Conservation (phyloP, 2,888 invertebrate genomes). For the Homarus gammarus region DNA sequence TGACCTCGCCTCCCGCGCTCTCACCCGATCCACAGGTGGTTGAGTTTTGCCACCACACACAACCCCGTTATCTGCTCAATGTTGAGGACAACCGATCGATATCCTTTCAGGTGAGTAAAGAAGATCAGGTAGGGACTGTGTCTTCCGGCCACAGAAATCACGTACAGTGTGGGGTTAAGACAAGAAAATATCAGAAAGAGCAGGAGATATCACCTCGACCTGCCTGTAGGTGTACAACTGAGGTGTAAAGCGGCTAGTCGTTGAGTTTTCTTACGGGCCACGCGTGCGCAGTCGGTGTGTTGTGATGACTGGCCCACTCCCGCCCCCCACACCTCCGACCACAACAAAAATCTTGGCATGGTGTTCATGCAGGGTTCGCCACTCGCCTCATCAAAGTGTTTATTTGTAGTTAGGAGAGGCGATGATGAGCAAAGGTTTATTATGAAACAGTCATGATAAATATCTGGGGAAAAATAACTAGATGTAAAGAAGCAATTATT, state of each 20-base stretch:
- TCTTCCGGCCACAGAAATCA: neutral
- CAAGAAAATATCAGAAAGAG: neutral
- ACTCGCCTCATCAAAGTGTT: neutral
- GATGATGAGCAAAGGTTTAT: neutral
- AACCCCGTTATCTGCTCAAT: neutral
- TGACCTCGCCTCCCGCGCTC: neutral
- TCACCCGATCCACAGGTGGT: neutral
- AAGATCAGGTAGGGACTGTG: too few relatives aligned
- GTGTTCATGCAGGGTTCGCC: constrained; percentile 3
- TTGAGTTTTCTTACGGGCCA: constrained; percentile 21
- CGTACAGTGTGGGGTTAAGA: neutral
- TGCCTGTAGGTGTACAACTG: constrained; percentile 30
- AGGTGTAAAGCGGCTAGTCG: constrained; percentile 19
- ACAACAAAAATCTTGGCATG: constrained; percentile 39
- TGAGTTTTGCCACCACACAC: neutral
- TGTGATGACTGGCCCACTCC: constrained; percentile 24
- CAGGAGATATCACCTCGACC: neutral
- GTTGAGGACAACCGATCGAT: too few relatives aligned
- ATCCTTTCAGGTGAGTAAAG: too few relatives aligned
- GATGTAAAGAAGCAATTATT: too few relatives aligned
- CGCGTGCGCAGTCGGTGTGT: constrained; percentile 43
- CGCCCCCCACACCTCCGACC: neutral
- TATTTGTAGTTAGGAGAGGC: neutral
- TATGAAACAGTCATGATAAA: too few relatives aligned
- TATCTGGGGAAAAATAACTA: too few relatives aligned